A percentile compares a stretch with the other conserved stretches of the same genome.
phyloP scores from a whole-genome alignment of 2,888 invertebrate genomes.

The Temnothorax ravouxi region DNA sequence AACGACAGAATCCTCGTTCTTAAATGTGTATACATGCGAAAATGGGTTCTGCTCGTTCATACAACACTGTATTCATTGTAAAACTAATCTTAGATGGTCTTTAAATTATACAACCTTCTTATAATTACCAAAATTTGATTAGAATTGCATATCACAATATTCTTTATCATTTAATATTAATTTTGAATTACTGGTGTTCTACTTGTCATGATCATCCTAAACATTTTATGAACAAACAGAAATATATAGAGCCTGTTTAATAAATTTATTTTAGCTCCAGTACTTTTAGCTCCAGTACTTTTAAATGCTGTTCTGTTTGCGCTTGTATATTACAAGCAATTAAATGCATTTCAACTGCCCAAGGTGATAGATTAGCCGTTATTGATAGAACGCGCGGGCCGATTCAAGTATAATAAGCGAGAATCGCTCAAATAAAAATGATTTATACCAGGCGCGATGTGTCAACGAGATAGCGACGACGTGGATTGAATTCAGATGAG shows the following conservation, averaged over 20 bases:
- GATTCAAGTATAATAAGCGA: conserved; percentile 66
- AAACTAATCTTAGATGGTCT: background rate
- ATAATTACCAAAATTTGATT: background rate
- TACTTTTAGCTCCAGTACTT: background rate
- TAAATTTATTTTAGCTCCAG: background rate
- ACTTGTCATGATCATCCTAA: background rate
- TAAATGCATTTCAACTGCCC: conserved; percentile 69
- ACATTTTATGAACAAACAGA: background rate
- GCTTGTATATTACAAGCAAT: conserved; percentile 19
- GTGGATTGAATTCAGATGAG: conserved; percentile 74
- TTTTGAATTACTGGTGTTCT: background rate
- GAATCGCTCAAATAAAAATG: conserved; percentile 73
- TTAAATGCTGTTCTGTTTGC: background rate
- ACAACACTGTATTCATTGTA: background rate
- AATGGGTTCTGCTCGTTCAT: background rate
- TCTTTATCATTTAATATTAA: background rate
- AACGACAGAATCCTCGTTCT: conserved; percentile 1
- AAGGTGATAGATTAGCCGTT: conserved; percentile 62
- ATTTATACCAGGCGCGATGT: conserved; percentile 68
- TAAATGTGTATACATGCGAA: background rate
- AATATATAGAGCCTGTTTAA: background rate
- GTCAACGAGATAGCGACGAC: conserved; percentile 69
- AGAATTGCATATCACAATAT: background rate
- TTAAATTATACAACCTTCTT: background rate
- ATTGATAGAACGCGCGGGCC: conserved; percentile 50